Conservation (phyloP, 1,140 invertebrate species). For the Heliconius melpomene region DNA sequence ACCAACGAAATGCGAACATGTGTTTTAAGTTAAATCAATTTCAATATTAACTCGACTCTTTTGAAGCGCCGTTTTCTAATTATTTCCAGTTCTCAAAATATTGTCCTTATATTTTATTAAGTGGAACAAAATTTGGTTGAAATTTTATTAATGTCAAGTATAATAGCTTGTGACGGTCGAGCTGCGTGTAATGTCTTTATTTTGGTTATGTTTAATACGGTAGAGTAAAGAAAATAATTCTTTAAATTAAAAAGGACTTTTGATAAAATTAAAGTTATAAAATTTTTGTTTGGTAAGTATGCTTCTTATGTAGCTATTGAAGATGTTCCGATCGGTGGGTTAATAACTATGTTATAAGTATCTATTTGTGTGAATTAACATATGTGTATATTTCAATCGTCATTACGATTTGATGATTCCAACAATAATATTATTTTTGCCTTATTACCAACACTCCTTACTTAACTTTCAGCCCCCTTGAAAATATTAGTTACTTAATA, state of each 20-base stretch:
- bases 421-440: not conserved
- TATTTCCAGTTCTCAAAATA: constrained; percentile 26
- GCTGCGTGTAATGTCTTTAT: not conserved
- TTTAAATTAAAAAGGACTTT: not conserved
- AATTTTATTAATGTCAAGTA: not conserved
- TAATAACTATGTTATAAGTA: no score
- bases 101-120: constrained; percentile 17
- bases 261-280: no score
- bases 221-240: not conserved
- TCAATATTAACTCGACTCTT: constrained; percentile 19
- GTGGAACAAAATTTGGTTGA: not conserved
- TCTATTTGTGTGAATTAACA: no score
- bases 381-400: not conserved
- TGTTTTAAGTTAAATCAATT: constrained; percentile 32
- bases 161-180: not conserved
- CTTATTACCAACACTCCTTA: not conserved
- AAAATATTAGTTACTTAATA: no score
- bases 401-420: not conserved
- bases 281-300: no score
- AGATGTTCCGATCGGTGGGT: no score
- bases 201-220: not conserved
- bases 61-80: constrained; percentile 28
- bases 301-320: no score
- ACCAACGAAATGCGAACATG: constrained; percentile 24
- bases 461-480: not conserved